phyloP scores from a whole-genome alignment of 1,140 invertebrate species.

The Brachionus koreanus region DNA sequence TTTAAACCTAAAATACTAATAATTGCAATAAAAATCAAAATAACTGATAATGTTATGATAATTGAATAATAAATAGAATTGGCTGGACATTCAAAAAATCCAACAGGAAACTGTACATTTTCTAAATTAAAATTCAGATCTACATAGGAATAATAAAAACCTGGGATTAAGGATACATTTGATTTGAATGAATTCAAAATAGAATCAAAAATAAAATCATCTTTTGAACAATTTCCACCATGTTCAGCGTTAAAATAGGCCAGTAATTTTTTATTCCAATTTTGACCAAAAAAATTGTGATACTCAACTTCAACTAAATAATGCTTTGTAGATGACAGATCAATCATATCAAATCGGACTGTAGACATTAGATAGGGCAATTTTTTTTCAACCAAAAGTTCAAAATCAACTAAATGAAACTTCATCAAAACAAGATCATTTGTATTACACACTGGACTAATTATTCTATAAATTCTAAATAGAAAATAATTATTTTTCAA shows the following conservation, averaged over 20 bases:
- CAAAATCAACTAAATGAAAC: background rate
- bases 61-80: background rate
- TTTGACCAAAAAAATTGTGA: background rate
- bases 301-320: background rate
- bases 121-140: background rate
- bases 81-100: background rate
- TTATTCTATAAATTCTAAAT: background rate
- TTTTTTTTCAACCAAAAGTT: background rate
- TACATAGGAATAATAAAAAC: background rate
- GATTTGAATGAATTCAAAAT: background rate
- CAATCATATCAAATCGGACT: background rate
- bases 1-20: background rate
- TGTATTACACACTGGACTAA: background rate
- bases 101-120: background rate
- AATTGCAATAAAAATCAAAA: background rate
- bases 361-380: background rate
- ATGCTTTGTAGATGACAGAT: background rate
- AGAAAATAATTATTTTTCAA: background rate
- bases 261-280: background rate
- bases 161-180: background rate
- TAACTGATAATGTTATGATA: background rate
- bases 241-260: background rate
- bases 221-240: background rate
- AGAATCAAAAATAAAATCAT: background rate
- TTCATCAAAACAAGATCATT: background rate